phyloP scores from a whole-genome alignment of 2,797 vertebrate genomes.

The Siniperca scherzeri region DNA sequence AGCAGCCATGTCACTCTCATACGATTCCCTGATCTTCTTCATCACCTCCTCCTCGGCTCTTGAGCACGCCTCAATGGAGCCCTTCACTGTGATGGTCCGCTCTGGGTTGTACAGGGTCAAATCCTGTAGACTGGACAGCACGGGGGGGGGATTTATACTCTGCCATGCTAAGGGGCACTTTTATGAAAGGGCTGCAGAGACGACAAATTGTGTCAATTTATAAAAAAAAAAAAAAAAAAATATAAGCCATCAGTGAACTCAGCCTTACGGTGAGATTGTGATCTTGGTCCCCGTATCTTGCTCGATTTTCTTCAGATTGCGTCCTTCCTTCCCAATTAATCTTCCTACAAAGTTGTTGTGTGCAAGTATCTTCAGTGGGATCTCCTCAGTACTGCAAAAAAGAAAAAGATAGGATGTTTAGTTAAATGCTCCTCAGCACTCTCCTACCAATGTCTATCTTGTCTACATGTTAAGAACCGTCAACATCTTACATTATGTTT shows the following conservation, averaged over 20 bases:
- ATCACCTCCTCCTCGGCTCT: conserved; percentile 97
- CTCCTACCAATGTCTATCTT: not conserved
- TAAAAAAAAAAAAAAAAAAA: not conserved
- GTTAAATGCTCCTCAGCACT: not conserved
- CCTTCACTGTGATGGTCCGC: conserved; percentile 97
- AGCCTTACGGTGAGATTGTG: conserved; percentile 96
- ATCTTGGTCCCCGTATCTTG: conserved; percentile 98
- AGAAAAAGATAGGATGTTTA: conserved; percentile 1
- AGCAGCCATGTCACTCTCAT: conserved; percentile 98
- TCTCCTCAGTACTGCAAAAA: conserved; percentile 94
- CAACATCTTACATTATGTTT: not conserved
- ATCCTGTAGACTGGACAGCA: conserved; percentile 91
- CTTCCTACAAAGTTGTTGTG: conserved; percentile 99
- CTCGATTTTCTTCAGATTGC: conserved; percentile 99
- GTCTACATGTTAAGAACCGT: not conserved
- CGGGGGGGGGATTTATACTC: too few relatives aligned
- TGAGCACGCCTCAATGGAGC: conserved; percentile 91
- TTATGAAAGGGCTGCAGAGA: not conserved
- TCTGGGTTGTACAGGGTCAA: conserved; percentile 98
- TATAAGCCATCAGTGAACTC: not conserved
- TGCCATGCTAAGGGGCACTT: not conserved
- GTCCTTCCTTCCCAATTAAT: conserved; percentile 98
- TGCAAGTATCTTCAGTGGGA: conserved; percentile 97
- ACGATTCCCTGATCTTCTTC: conserved; percentile 98
- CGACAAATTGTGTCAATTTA: not conserved